phyloP scores from a whole-genome alignment of 2,888 invertebrate species.

The Cyclophora punctaria region DNA sequence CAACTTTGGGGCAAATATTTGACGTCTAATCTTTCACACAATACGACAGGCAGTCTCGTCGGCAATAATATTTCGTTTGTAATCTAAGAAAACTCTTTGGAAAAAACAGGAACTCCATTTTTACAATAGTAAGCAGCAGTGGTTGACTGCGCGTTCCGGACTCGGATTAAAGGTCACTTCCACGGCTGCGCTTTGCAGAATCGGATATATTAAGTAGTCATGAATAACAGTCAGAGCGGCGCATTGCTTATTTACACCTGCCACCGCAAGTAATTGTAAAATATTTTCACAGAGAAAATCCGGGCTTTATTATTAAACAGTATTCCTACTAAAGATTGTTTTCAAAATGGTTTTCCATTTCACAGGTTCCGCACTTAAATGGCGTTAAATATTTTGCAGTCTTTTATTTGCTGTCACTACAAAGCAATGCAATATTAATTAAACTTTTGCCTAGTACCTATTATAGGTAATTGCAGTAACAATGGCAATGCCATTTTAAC shows the following conservation, averaged over 20 bases:
- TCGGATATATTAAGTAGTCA: conserved; percentile 15
- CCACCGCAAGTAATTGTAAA: conserved; percentile 8
- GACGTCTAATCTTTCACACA: conserved; percentile 1
- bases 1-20: conserved; percentile 15
- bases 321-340: too few relatives aligned
- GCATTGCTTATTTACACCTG: conserved; percentile 15
- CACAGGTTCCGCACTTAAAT: too few relatives aligned
- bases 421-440: too few relatives aligned
- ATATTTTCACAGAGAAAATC: neutral
- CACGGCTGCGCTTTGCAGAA: conserved; percentile 12
- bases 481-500: conserved; percentile 11
- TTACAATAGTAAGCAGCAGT: neutral
- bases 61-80: too few relatives aligned
- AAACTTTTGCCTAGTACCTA: too few relatives aligned
- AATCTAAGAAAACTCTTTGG: too few relatives aligned
- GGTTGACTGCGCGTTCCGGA: conserved; percentile 1
- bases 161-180: conserved; percentile 14
- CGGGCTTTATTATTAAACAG: too few relatives aligned
- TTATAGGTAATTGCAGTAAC: neutral
- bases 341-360: too few relatives aligned
- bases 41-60: too few relatives aligned
- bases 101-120: too few relatives aligned
- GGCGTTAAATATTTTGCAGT: too few relatives aligned
- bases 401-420: too few relatives aligned
- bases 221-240: conserved; percentile 13